Evolutionary conservation across 2,888 invertebrate species (phyloP).

Genomic region (Metellina segmentata): DNA sequence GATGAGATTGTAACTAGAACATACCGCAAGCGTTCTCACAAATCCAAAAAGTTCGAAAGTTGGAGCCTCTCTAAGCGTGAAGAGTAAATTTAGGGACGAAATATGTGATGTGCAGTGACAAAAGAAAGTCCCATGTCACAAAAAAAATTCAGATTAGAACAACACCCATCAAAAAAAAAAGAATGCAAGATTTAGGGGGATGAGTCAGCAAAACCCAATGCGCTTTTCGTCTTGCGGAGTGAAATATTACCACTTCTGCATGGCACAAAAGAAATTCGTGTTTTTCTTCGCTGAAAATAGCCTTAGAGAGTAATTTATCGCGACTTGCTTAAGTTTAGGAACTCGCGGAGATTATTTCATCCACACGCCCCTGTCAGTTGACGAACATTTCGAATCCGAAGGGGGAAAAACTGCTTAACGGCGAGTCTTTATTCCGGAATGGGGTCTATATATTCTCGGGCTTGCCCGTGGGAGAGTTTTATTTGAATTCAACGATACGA

Average conservation of each 20-base stretch:
- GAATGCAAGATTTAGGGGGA: conserved; percentile 39
- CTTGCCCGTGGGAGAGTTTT: too few relatives aligned
- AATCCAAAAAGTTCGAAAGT: background rate
- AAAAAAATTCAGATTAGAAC: conserved; percentile 36
- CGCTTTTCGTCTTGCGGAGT: conserved; percentile 37
- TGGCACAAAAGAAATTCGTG: conserved; percentile 24
- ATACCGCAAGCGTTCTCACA: too few relatives aligned
- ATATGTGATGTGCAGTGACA: conserved; percentile 6
- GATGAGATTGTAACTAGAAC: too few relatives aligned
- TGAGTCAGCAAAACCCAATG: conserved; percentile 40
- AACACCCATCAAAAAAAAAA: conserved; percentile 34
- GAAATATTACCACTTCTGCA: conserved; percentile 39
- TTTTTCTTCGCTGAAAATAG: conserved; percentile 23
- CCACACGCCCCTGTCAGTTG: background rate
- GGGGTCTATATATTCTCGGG: too few relatives aligned
- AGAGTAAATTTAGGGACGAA: background rate
- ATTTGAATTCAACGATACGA: too few relatives aligned
- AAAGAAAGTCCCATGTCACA: conserved; percentile 36
- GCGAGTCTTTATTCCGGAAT: background rate
- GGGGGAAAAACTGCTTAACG: background rate
- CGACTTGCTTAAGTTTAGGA: conserved; percentile 9
- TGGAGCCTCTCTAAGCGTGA: background rate
- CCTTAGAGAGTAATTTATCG: conserved; percentile 40
- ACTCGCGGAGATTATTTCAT: background rate
- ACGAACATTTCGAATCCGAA: background rate